Evolutionary conservation across 2,888 invertebrate genomes (phyloP).

Genomic region (Melieria picta): DNA sequence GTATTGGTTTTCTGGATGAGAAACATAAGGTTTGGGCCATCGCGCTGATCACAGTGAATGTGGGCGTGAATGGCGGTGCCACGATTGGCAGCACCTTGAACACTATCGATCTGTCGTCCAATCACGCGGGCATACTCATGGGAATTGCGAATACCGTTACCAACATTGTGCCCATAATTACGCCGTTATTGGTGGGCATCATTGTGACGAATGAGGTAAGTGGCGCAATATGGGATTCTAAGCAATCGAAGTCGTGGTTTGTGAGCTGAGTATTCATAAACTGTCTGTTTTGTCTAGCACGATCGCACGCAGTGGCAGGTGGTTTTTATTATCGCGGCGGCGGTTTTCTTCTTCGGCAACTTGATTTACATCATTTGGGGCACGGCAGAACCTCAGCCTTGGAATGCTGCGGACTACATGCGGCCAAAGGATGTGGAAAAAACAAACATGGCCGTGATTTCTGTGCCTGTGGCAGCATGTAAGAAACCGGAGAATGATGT

Average conservation of each 20-base stretch:
- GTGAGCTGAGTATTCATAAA: background rate
- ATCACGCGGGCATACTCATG: slow-evolving; percentile 73
- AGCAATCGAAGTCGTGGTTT: background rate
- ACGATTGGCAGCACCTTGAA: slow-evolving; percentile 66
- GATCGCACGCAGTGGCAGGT: slow-evolving; percentile 76
- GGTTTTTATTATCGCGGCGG: slow-evolving; percentile 77
- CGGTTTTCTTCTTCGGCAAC: slow-evolving; percentile 75
- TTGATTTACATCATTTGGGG: slow-evolving; percentile 77
- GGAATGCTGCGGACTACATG: slow-evolving; percentile 73
- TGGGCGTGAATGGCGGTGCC: slow-evolving; percentile 66
- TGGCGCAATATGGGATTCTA: background rate
- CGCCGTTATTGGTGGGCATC: slow-evolving; percentile 70
- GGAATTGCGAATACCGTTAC: slow-evolving; percentile 72
- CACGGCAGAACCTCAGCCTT: slow-evolving; percentile 73
- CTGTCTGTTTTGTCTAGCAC: slow-evolving; percentile 40
- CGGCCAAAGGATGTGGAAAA: too few relatives aligned
- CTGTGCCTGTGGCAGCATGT: too few relatives aligned
- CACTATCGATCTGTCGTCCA: slow-evolving; percentile 73
- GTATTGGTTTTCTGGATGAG: slow-evolving; percentile 66
- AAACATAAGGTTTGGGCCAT: slow-evolving; percentile 65
- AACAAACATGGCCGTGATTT: too few relatives aligned
- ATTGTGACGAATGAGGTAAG: slow-evolving; percentile 63
- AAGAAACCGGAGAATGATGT: too few relatives aligned
- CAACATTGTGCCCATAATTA: slow-evolving; percentile 70
- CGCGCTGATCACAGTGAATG: slow-evolving; percentile 68